Base-by-base conservation (phyloP, 2,797 vertebrate species). In the Pseudomugil gertrudae region DNA sequence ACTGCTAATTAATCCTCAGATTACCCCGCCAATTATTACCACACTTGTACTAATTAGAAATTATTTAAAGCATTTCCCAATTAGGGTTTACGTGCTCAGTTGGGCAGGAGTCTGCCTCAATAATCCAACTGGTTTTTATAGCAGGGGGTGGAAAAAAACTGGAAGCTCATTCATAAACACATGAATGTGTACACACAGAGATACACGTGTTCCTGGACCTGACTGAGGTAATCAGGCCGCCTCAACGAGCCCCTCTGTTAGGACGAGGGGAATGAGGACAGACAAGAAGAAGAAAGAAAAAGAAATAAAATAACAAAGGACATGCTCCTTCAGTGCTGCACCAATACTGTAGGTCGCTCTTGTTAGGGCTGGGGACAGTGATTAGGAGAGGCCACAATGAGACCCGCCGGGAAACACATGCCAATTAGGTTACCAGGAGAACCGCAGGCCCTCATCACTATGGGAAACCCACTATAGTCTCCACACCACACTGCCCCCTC, bases 301-400 rank as follows among this genome's bases (percentile, higher is more conserved):
- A 86, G 86, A 92, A 91, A 85, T 88, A 88, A 87, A 89, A 90
- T 86, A 84, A 93, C 91, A 92, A 92, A 90, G 86, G 89, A 84
- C 77, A 66, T 83, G 88, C 88, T 90, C 89, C 89, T 92, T 89
- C 84, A 90, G 86, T 62, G 83, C 82, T 60, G 86, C 85, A 75
- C 87, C 84, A 81, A 68, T 89, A 91, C 88, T 88, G 91, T 89
- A 90, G 90, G 87, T 87, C 71, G 77, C 84, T 95, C 96, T 97
- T 91, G 87, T 92, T 92, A 92, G 87, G 89, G 84, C 88, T 83
- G 88, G 86, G 95, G 95, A 95, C 96, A 95, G 95, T 98, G 97
- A 98, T 98, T 98, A 98, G 96, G 94, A 94, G 95, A 87, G 94
- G 94, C 95, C 95, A 98, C 96, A 98, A 98, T 97, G 95, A 96